Percentiles rank a stretch among this genome's conserved stretches.
Evolutionary conservation across 2,888 invertebrate genomes (phyloP).

Genomic region (Eupithecia subumbrata): DNA sequence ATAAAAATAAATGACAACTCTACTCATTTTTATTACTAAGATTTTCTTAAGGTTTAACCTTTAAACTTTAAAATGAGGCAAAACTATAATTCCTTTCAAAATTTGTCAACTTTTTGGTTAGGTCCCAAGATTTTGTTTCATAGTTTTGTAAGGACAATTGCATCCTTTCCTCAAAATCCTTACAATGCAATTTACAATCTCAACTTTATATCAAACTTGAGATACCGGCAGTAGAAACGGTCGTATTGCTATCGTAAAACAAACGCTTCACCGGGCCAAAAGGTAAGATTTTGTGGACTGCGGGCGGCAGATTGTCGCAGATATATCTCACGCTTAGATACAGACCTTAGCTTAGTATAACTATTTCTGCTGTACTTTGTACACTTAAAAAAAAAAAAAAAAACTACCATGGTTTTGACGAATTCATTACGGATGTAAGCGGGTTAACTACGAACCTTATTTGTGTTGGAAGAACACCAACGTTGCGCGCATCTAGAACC

Average conservation of each 20-base stretch:
- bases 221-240: slow-evolving; percentile 44
- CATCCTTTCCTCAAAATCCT: slow-evolving; percentile 12
- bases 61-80: not conserved
- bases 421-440: no score
- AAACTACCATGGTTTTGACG: no score
- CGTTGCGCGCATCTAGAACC: no score
- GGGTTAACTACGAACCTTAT: no score
- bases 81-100: not conserved
- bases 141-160: not conserved
- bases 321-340: slow-evolving; percentile 61
- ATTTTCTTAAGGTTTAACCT: not conserved
- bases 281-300: slow-evolving; percentile 60
- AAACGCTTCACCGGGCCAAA: slow-evolving; percentile 49
- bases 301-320: slow-evolving; percentile 59
- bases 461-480: no score
- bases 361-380: slow-evolving; percentile 18
- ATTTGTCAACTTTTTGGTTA: not conserved
- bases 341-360: slow-evolving; percentile 51
- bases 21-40: not conserved
- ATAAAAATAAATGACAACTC: not conserved
- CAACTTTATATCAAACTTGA: slow-evolving; percentile 35
- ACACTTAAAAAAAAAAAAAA: no score
- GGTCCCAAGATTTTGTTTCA: not conserved
- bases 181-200: slow-evolving; percentile 33
- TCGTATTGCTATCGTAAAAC: slow-evolving; percentile 52